Evolutionary conservation across 2,888 invertebrate genomes (phyloP).

Genomic region (Trachelus troglodyta): DNA sequence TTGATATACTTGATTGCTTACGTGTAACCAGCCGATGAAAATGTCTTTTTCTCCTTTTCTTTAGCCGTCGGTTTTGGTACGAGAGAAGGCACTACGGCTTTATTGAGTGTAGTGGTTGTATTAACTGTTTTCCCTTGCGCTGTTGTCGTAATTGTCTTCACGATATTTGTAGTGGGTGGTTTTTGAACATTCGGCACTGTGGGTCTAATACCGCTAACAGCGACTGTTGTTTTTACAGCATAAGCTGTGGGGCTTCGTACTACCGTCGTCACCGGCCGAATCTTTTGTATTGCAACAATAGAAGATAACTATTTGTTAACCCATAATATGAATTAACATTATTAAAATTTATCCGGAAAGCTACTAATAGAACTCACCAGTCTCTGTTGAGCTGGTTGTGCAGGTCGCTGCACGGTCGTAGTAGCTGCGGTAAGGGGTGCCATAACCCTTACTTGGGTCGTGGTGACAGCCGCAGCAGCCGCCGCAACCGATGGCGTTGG

Average conservation of each 20-base stretch:
- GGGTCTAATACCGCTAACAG: constrained; percentile 50
- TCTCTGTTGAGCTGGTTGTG: constrained; percentile 70
- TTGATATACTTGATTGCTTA: constrained; percentile 44
- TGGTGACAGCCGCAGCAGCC: constrained; percentile 35
- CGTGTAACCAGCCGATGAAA: constrained; percentile 70
- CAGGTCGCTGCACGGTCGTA: constrained; percentile 67
- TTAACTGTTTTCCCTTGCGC: constrained; percentile 59
- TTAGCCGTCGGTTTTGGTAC: constrained; percentile 74
- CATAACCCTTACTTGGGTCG: constrained; percentile 75
- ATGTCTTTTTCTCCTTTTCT: constrained; percentile 82
- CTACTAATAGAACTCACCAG: constrained; percentile 59
- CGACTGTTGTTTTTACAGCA: constrained; percentile 57
- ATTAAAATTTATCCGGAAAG: background rate
- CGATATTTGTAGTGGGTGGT: constrained; percentile 50
- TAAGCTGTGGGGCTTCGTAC: constrained; percentile 57
- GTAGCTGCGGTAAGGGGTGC: constrained; percentile 66
- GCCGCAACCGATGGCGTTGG: constrained; percentile 17
- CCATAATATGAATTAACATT: background rate
- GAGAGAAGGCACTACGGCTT: constrained; percentile 71
- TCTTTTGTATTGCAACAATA: constrained; percentile 32
- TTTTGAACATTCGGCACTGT: constrained; percentile 51
- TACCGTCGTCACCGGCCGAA: constrained; percentile 60
- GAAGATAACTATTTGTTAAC: constrained; percentile 8
- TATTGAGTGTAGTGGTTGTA: constrained; percentile 65
- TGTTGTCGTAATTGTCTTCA: constrained; percentile 53